phyloP scores from a whole-genome alignment of 2,888 invertebrate species.

The Caenorhabditis sp. region DNA sequence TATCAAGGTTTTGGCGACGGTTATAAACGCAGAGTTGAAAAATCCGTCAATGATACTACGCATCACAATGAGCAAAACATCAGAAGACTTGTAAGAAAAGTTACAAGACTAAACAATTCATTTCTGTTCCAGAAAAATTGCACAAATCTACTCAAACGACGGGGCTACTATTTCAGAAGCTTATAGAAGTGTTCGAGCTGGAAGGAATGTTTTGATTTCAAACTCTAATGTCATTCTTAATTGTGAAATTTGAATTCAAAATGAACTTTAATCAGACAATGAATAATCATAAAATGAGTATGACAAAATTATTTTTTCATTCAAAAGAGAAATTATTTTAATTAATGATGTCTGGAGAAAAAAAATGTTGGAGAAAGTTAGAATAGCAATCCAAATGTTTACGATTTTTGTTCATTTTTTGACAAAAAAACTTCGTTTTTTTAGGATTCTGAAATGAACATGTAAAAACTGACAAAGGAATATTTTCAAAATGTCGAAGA shows the following conservation, averaged over 20 bases:
- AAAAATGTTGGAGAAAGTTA: no score
- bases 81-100: conserved; percentile 14
- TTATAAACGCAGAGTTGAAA: neutral
- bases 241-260: conserved; percentile 15
- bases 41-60: conserved; percentile 29
- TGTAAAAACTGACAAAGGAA: no score
- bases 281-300: no score
- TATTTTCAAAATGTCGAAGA: no score
- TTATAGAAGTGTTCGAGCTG: conserved; percentile 18
- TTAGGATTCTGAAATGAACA: no score
- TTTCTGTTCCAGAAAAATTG: conserved; percentile 20
- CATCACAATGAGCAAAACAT: conserved; percentile 8
- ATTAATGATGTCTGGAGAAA: no score
- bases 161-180: conserved; percentile 35
- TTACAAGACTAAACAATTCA: neutral
- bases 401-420: no score
- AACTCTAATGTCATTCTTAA: conserved; percentile 28
- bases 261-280: neutral
- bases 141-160: conserved; percentile 33
- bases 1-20: conserved; percentile 12
- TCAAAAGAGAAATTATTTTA: neutral
- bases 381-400: no score
- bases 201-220: conserved; percentile 26
- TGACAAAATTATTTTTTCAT: no score
- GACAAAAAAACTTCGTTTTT: no score